Conservation (phyloP, 1,140 invertebrate species). For the Orius laevigatus region DNA sequence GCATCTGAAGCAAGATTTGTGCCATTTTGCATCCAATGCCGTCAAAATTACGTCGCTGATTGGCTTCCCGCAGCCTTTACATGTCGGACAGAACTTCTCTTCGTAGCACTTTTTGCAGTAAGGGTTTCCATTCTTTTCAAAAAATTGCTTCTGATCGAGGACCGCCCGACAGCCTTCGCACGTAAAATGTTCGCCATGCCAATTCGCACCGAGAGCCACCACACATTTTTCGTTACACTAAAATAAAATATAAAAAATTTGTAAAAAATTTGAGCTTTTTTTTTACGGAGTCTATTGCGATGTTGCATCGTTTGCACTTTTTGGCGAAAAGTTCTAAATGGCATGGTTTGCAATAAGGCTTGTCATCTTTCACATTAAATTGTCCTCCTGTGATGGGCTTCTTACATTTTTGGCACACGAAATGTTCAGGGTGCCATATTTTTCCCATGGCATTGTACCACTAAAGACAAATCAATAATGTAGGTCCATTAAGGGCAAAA, state of each 20-base stretch:
- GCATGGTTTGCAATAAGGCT: conserved; percentile 55
- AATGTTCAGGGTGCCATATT: conserved; percentile 70
- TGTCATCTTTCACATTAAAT: conserved; percentile 50
- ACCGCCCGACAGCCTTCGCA: conserved; percentile 59
- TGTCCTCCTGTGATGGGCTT: conserved; percentile 35
- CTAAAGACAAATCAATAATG: too few species aligned
- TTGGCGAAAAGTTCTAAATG: conserved; percentile 54
- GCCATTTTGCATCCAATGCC: conserved; percentile 51
- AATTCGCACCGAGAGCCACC: conserved; percentile 33
- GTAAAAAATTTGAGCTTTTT: too few species aligned
- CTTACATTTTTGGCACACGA: conserved; percentile 51
- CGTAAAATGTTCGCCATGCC: conserved; percentile 76
- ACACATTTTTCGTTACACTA: too few species aligned
- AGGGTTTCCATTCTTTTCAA: conserved; percentile 48
- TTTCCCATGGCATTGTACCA: conserved; percentile 40
- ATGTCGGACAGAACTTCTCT: conserved; percentile 60
- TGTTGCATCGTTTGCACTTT: conserved; percentile 48
- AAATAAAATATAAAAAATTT: too few species aligned
- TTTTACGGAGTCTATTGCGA: conserved; percentile 19
- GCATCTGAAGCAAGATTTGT: conserved; percentile 42
- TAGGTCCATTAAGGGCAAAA: too few species aligned
- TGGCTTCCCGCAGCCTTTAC: conserved; percentile 50
- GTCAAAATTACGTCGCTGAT: conserved; percentile 55
- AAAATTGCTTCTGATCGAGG: conserved; percentile 53
- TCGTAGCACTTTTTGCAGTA: conserved; percentile 58